Percentiles rank a stretch among this genome's conserved stretches.
These are phyloP conservation scores for Chelon auratus DNA, from an alignment of 2,797 vertebrate genomes.

Conservation along the genomic window DNA sequence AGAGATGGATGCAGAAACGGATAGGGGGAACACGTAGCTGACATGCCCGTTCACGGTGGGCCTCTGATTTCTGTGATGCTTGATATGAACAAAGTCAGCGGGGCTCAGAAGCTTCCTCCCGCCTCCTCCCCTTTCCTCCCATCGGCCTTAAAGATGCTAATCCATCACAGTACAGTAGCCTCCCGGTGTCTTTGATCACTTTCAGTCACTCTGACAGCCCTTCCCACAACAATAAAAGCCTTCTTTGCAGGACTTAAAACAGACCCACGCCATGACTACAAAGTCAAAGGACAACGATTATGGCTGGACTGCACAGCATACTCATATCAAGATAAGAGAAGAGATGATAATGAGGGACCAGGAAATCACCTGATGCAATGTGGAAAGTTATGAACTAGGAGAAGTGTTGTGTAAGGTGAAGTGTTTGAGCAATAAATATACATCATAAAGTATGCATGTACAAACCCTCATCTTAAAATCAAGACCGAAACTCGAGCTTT, in stretches of 20 bases:
- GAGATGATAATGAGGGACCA: slow-evolving; percentile 43
- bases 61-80: slow-evolving; percentile 56
- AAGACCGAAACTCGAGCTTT: slow-evolving; percentile 24
- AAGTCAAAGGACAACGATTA: slow-evolving; percentile 58
- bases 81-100: slow-evolving; percentile 64
- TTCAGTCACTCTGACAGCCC: slow-evolving; percentile 49
- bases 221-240: slow-evolving; percentile 63
- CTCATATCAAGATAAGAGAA: slow-evolving; percentile 53
- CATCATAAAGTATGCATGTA: slow-evolving; percentile 1
- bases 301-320: slow-evolving; percentile 17
- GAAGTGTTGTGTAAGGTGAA: slow-evolving; percentile 25
- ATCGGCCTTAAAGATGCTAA: slow-evolving; percentile 75
- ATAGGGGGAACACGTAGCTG: slow-evolving; percentile 20
- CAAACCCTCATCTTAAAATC: slow-evolving; percentile 23
- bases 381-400: slow-evolving; percentile 27
- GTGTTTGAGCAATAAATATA: slow-evolving; percentile 11
- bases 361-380: slow-evolving; percentile 65
- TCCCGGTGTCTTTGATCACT: slow-evolving; percentile 71
- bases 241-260: slow-evolving; percentile 49
- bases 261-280: slow-evolving; percentile 40
- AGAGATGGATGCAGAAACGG: slow-evolving; percentile 32
- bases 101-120: slow-evolving; percentile 51
- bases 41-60: slow-evolving; percentile 43
- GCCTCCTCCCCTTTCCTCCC: not conserved
- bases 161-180: slow-evolving; percentile 76